Base-by-base conservation (phyloP, 2,888 invertebrate genomes). In the Mechanitis mazaeus region DNA sequence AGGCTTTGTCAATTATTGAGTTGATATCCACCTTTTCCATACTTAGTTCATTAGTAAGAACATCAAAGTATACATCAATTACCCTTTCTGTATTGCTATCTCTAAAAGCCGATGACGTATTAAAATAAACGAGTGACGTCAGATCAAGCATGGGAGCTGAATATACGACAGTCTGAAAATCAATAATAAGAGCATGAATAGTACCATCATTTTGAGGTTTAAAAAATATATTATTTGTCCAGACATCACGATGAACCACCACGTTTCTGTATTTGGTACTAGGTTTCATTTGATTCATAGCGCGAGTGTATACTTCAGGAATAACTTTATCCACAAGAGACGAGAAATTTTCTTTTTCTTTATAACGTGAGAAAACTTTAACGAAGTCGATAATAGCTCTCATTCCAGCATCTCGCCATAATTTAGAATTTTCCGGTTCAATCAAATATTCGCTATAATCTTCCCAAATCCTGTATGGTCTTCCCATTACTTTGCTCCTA, bases 101-200 rank as follows among this genome's bases (percentile, higher is more conserved):
- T 64, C 93, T 79, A 56, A 90, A 84, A 38, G 76, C 68, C 55
- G 78, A 80, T 1, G 83, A 80, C 1, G 92, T 87, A 70, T 92
- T 92, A n/a, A 93, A 83, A 72, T 91, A 91, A 45, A 93, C 73
- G 11, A 91, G 69, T 2, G 91, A 87, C 12, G 91, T 83, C 11
- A 93, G 72, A 71, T 95, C 95, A 58, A 94, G 83, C 70, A 93
- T 91, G 0, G 94, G 93, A 0, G 94, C 92, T 3, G 90, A 86
- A 72, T 95, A 95, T 11, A 94, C 78, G 0, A 92, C 87, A 55
- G 94, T 85, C 77, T 95, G 95, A 72, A 91, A 95, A 76, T 95
- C 95, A 4, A 95, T 91, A 45, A 95, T 75, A 38, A 93, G 73
- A 47, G 92, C 90, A 2, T 91, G 81, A 2, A 85, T 85, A 5